A percentile compares a stretch with the other conserved stretches of the same genome.
Conservation (phyloP, 2,797 vertebrate species). For the Pelobates cultripes region DNA sequence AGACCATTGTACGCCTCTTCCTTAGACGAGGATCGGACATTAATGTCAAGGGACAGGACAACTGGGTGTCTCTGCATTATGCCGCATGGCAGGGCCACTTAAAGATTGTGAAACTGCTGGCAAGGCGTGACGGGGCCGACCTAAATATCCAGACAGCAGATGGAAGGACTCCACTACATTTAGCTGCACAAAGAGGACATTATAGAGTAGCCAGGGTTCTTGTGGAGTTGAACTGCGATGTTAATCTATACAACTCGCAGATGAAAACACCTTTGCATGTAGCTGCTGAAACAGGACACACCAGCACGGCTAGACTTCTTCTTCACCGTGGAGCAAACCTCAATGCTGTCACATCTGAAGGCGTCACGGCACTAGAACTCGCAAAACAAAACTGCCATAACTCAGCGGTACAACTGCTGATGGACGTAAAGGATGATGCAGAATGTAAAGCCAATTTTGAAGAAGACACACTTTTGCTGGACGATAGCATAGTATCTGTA, state of each 20-base stretch:
- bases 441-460: conserved; percentile 64
- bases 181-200: conserved; percentile 92
- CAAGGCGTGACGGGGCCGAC: conserved; percentile 83
- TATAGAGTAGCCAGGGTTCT: conserved; percentile 94
- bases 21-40: conserved; percentile 85
- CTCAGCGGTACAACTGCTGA: conserved; percentile 84
- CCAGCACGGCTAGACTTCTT: conserved; percentile 91
- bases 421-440: conserved; percentile 80
- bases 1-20: conserved; percentile 87
- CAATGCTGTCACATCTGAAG: conserved; percentile 74
- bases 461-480: conserved; percentile 83
- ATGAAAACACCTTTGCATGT: conserved; percentile 84
- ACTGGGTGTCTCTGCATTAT: conserved; percentile 91
- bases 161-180: conserved; percentile 88
- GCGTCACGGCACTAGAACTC: conserved; percentile 86
- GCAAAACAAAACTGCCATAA: conserved; percentile 83
- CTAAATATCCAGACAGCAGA: conserved; percentile 86
- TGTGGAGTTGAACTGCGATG: conserved; percentile 82
- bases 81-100: conserved; percentile 95
- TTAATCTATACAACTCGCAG: conserved; percentile 69
- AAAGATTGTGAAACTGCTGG: conserved; percentile 88
- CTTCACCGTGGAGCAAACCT: conserved; percentile 82
- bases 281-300: conserved; percentile 92
- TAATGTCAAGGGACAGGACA: conserved; percentile 82
- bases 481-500: conserved; percentile 71